Conservation (phyloP, 2,797 vertebrate species). For the Simalia tracyae region DNA sequence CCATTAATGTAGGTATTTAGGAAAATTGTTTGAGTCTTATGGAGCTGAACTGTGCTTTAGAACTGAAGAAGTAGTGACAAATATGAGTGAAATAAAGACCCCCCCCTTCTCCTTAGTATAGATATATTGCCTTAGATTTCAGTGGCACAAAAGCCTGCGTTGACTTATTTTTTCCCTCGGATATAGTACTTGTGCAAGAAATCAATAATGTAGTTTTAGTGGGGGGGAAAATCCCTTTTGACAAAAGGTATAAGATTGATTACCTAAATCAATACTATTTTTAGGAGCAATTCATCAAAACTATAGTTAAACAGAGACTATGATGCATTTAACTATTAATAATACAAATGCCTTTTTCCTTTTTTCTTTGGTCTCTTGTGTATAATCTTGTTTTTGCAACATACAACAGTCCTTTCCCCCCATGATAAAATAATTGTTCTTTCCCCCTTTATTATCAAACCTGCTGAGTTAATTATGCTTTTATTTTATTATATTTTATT, state of each 20-base stretch:
- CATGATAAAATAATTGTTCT: conserved; percentile 18
- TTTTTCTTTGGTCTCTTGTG: not conserved
- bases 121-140: not conserved
- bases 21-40: not conserved
- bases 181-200: conserved; percentile 40
- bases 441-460: conserved; percentile 9
- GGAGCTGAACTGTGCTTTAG: conserved; percentile 5
- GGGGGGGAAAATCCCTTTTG: conserved; percentile 43
- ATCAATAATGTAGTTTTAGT: conserved; percentile 52
- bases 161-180: conserved; percentile 35
- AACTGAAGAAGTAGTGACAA: conserved; percentile 7
- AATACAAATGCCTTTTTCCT: conserved; percentile 32
- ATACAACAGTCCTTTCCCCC: conserved; percentile 28
- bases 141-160: not conserved
- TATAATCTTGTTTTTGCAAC: conserved; percentile 24
- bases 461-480: not conserved
- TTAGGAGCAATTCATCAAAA: conserved; percentile 67
- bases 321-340: conserved; percentile 59
- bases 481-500: not conserved
- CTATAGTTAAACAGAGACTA: conserved; percentile 54
- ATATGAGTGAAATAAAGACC: not conserved
- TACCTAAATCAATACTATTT: conserved; percentile 48
- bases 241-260: conserved; percentile 59
- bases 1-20: conserved; percentile 1
- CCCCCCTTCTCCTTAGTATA: not conserved